Conservation (phyloP, 2,888 invertebrate species). For the Acanthosepion lycidas region DNA sequence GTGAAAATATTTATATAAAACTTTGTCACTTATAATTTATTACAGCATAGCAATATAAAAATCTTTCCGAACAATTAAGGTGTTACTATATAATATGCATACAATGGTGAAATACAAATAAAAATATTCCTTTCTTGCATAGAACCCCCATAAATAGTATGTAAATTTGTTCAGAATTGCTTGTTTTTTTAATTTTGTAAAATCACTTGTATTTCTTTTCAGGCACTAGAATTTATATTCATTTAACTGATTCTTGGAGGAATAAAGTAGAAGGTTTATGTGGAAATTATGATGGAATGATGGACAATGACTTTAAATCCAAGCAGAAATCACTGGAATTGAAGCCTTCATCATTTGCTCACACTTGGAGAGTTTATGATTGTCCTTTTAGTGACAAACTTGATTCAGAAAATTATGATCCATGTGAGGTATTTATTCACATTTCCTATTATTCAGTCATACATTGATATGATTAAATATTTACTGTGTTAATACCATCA, state of each 20-base stretch:
- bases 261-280: conserved; percentile 84
- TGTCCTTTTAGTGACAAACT: conserved; percentile 43
- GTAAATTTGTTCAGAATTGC: too few relatives aligned
- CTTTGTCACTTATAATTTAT: too few relatives aligned
- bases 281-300: conserved; percentile 89
- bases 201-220: neutral
- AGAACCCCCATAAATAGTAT: too few relatives aligned
- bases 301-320: conserved; percentile 87
- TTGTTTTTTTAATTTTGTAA: neutral
- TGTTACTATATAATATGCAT: too few relatives aligned
- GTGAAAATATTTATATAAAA: too few relatives aligned
- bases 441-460: neutral
- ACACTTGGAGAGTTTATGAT: conserved; percentile 40
- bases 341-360: conserved; percentile 45
- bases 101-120: too few relatives aligned
- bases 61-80: too few relatives aligned
- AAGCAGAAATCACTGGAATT: conserved; percentile 75
- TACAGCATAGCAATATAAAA: too few relatives aligned
- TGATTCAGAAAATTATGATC: conserved; percentile 45
- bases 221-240: conserved; percentile 38
- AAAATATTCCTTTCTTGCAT: too few relatives aligned
- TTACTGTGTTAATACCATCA: neutral
- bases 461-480: neutral
- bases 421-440: conserved; percentile 38
- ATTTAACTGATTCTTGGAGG: conserved; percentile 37